Evolutionary conservation across 2,888 invertebrate species (phyloP).

Genomic region (Tanaodytes sp.): DNA sequence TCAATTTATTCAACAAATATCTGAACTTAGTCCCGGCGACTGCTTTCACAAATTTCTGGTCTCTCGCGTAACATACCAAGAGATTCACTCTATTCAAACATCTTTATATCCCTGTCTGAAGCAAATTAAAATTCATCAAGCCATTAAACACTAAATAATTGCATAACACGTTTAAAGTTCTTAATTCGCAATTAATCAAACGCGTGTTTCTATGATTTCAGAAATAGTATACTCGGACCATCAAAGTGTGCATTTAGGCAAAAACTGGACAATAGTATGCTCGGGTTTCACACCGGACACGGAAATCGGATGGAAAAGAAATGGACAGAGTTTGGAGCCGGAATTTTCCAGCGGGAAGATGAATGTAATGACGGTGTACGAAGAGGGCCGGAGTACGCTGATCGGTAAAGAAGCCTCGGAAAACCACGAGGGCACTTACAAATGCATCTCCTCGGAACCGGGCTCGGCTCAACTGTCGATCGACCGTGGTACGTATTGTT

Average conservation of each 20-base stretch:
- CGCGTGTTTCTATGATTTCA: no score
- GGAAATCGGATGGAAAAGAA: slow-evolving; percentile 66
- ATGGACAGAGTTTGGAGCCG: slow-evolving; percentile 62
- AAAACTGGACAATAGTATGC: slow-evolving; percentile 67
- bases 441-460: slow-evolving; percentile 58
- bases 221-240: slow-evolving; percentile 59
- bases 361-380: slow-evolving; percentile 50
- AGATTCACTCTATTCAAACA: no score
- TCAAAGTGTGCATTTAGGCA: slow-evolving; percentile 60
- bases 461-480: slow-evolving; percentile 62
- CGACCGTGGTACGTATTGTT: slow-evolving; percentile 65
- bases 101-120: no score
- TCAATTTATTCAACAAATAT: no score
- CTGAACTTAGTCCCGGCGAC: no score
- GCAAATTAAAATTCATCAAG: no score
- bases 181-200: no score
- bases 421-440: slow-evolving; percentile 67
- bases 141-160: no score
- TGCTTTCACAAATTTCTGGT: no score
- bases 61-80: no score
- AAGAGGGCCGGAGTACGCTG: slow-evolving; percentile 57
- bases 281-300: slow-evolving; percentile 58
- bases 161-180: no score
- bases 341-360: slow-evolving; percentile 64
- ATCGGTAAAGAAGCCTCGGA: slow-evolving; percentile 60